Conservation (phyloP, 2,797 vertebrate species). For the Rhodeus uyekii region DNA sequence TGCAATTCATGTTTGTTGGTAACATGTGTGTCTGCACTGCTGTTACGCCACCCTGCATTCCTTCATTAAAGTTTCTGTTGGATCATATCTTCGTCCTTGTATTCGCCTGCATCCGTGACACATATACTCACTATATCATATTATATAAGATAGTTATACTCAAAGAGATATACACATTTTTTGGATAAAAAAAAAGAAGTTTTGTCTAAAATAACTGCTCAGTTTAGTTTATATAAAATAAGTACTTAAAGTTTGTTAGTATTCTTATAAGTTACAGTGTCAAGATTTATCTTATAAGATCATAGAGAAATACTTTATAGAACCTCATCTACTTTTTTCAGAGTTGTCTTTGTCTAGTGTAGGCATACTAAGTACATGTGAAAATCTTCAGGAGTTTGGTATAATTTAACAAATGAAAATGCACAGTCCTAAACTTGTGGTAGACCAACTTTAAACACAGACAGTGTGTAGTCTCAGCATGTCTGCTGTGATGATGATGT, state of each 20-base stretch:
- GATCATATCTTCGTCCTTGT: no score
- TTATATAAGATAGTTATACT: no score
- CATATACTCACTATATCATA: background rate
- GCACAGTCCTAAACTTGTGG: constrained; percentile 9
- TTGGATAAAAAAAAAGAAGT: no score
- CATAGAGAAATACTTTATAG: background rate
- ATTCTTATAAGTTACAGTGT: background rate
- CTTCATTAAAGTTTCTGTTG: no score
- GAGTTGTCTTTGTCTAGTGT: background rate
- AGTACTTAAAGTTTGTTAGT: no score
- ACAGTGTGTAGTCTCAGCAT: constrained; percentile 32
- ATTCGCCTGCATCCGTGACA: no score
- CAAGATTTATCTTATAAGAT: background rate
- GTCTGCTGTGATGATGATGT: constrained; percentile 41
- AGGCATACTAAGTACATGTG: background rate
- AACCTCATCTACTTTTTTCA: background rate
- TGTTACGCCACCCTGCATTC: no score
- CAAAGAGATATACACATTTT: no score
- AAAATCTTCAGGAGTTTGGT: background rate
- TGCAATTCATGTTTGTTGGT: no score
- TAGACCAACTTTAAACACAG: constrained; percentile 42
- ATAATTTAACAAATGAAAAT: constrained; percentile 31
- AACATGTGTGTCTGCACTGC: no score
- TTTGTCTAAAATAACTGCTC: no score
- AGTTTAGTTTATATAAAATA: no score